Base-by-base conservation (phyloP, 2,888 invertebrate species). In the Seira sanloemensis region DNA sequence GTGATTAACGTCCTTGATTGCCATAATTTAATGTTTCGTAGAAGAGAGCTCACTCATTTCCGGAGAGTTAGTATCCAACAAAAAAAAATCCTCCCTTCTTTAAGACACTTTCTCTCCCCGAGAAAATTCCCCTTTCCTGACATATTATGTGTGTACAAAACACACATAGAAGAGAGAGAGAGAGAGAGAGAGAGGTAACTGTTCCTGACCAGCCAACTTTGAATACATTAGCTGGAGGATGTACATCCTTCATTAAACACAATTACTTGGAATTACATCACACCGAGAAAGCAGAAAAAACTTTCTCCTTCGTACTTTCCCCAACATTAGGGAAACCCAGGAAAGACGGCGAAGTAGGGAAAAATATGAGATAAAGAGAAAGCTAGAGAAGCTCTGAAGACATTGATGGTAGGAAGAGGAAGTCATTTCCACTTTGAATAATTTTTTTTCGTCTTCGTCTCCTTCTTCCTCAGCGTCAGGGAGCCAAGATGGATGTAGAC, bases 1-100 rank as follows among this genome's bases (percentile, higher is more conserved):
- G 50, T 69, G 78, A 78, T 78, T 78, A 78, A 67, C 71, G 54
- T 4, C n/a, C 12, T 78, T 78, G 69, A 78, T 78, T 78, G 78
- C 58, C 71, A 78, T 54, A 78, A 78, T 78, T 78, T 71, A 78
- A 78, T 78, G 69, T 78, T 78, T 78, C 50, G 37, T 24, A 27
- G 37, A 50, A 18, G 12, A 24, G 65, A 18, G 37, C 12, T 4
- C 4, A 37, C 37, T 37, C 37, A 37, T 37, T 37, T 37, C 37
- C 37, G 4, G 37, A 12, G n/a, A n/a, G n/a, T n/a, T n/a, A n/a
- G 5, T 37, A 37, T 37, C 12, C 37, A 37, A n/a, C n/a, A n/a
- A n/a, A 12, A 37, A 12, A 37, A 37, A 37, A 7, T 37, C 5
- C 37, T 37, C 37, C 37, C 37, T 12, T 37, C 37, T 37, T 37